Evolutionary conservation across 2,888 invertebrate species (phyloP).

Genomic region (Drosophila lacicola): DNA sequence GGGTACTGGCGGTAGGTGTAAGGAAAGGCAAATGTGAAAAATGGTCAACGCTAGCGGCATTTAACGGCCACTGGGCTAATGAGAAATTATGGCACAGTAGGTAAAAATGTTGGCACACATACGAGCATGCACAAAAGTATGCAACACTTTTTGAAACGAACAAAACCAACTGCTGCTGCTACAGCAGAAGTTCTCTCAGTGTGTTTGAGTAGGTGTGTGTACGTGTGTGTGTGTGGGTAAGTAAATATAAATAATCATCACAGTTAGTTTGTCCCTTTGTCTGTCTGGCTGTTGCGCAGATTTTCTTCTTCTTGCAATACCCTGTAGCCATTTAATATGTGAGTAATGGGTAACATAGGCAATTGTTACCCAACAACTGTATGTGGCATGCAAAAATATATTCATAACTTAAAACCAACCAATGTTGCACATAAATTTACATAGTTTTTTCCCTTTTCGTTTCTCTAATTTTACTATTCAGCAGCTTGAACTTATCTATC

Average conservation of each 20-base stretch:
- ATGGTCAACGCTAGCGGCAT: conserved; percentile 60
- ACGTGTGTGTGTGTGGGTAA: conserved; percentile 34
- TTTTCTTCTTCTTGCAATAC: conserved; percentile 57
- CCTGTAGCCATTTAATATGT: background rate
- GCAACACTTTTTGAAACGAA: conserved; percentile 49
- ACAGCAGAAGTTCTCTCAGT: background rate
- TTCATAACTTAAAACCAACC: no score
- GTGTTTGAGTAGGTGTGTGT: conserved; percentile 1
- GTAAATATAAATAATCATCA: conserved; percentile 78
- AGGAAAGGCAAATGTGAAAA: conserved; percentile 53
- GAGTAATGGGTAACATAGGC: background rate
- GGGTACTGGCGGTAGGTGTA: background rate
- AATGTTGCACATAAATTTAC: no score
- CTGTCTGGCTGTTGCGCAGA: conserved; percentile 62
- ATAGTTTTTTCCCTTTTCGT: no score
- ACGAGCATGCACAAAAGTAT: conserved; percentile 35
- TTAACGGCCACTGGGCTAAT: conserved; percentile 82
- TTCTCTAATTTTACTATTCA: no score
- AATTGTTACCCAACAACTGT: no score
- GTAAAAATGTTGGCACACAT: conserved; percentile 55
- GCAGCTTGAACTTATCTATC: no score
- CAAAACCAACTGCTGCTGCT: conserved; percentile 38
- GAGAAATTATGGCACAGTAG: conserved; percentile 81
- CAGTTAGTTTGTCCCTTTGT: conserved; percentile 62
- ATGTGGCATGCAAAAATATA: no score